Percentiles rank a stretch among this genome's conserved stretches.
phyloP scores from a whole-genome alignment of 1,140 invertebrate genomes.

The Maniola jurtina region DNA sequence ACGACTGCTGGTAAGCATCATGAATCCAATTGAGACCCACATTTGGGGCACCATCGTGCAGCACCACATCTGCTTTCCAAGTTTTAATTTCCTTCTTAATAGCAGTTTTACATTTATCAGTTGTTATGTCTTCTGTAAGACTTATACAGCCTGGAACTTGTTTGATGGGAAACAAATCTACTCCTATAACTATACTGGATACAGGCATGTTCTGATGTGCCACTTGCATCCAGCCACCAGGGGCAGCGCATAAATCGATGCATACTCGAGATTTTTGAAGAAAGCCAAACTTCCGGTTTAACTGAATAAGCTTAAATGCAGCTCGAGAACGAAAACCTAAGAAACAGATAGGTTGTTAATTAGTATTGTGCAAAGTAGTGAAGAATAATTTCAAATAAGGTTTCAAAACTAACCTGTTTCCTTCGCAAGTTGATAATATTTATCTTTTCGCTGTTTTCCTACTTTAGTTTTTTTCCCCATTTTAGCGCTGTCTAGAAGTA shows the following conservation, averaged over 20 bases:
- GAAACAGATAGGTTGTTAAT: conserved; percentile 42
- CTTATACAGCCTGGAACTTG: conserved; percentile 94
- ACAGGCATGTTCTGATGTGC: conserved; percentile 98
- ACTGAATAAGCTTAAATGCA: conserved; percentile 98
- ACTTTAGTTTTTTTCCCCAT: conserved; percentile 99
- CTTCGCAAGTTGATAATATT: conserved; percentile 99
- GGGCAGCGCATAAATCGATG: conserved; percentile 98
- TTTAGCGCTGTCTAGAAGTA: conserved; percentile 46
- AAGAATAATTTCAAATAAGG: conserved; percentile 11
- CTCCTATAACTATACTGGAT: conserved; percentile 95
- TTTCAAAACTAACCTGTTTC: conserved; percentile 89
- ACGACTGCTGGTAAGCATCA: conserved; percentile 97
- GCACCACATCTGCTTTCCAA: conserved; percentile 97
- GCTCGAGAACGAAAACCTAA: conserved; percentile 97
- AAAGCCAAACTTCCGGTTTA: conserved; percentile 99
- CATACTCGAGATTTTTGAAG: conserved; percentile 97
- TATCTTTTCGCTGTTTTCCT: conserved; percentile 98
- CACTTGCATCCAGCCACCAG: conserved; percentile 99
- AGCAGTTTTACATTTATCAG: conserved; percentile 90
- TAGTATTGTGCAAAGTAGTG: neutral
- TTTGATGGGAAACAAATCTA: conserved; percentile 98
- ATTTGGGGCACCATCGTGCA: conserved; percentile 99
- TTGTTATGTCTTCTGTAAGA: conserved; percentile 97
- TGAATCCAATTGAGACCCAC: conserved; percentile 98
- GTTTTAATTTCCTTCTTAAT: conserved; percentile 93